Evolutionary conservation across 2,797 vertebrate genomes (phyloP), one percentile per base, ranked within the genome.

Genomic region (Lateolabrax maculatus): DNA sequence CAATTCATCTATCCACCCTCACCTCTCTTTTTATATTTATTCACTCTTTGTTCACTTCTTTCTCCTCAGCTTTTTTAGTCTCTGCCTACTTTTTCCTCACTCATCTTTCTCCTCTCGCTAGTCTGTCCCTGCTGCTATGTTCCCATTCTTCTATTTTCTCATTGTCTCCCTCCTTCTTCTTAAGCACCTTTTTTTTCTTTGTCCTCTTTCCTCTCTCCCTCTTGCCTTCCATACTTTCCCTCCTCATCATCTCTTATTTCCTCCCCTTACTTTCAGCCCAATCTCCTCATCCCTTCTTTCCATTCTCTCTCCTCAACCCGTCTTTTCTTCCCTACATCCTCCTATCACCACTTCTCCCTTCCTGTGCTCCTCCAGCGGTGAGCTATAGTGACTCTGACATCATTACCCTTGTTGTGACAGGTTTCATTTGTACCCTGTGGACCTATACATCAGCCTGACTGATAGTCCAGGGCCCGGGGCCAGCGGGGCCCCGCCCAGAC

Each of bases 381-480:
- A 95, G 91, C 92, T 92, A 93, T 92, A 92, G 92, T 89, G 89
- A 78, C 84, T 93, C 88, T 94, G 93, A 94, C 93, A 96, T 94
- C 92, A 93, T 94, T 94, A 94, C 93, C 94, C 93, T 95, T 95
- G 94, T 95, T 95, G 92, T 94, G 94, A 94, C 93, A 95, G 93
- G 89, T 93, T 94, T 94, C 94, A 94, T 92, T 92, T 92, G 90
- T 92, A 90, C 91, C 92, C 93, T 87, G 87, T 90, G 89, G 91
- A 94, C 90, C 92, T 92, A 93, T 94, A 92, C 92, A 93, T 95
- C 93, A 94, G 85, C 75, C 86, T 93, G 91, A 94, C 75, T 92
- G 88, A 94, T 93, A 91, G 92, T 87, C 69, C 66, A 29, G 85
- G 92, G 89, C 90, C 87, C 27, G 69, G 81, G 91, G 92, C 90